phyloP scores from a whole-genome alignment of 2,797 vertebrate genomes.

The Neosilurus mollespiculum region DNA sequence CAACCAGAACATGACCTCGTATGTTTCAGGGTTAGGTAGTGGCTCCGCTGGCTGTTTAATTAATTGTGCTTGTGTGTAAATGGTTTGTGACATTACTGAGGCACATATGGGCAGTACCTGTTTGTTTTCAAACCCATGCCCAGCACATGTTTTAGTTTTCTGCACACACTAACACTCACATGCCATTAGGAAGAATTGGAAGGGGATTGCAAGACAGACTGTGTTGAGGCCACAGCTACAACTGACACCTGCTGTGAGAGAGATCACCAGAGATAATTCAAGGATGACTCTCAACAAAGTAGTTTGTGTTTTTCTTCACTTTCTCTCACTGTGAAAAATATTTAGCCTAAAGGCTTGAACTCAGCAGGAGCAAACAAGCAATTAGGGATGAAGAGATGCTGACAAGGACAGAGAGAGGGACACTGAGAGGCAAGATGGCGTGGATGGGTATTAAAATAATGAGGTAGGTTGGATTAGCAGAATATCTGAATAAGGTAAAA shows the following conservation, averaged over 20 bases:
- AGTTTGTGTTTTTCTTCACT: constrained; percentile 62
- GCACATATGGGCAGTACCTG: constrained; percentile 1
- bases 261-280: constrained; percentile 69
- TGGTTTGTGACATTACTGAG: background rate
- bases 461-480: background rate
- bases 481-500: background rate
- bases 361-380: constrained; percentile 71
- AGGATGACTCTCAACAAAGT: constrained; percentile 50
- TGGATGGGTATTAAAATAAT: constrained; percentile 6
- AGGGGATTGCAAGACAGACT: constrained; percentile 24
- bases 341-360: constrained; percentile 72
- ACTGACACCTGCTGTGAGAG: constrained; percentile 57
- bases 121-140: constrained; percentile 24
- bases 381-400: constrained; percentile 67
- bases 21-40: background rate
- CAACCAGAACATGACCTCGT: background rate
- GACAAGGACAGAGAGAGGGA: constrained; percentile 48
- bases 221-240: constrained; percentile 45
- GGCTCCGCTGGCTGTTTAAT: background rate
- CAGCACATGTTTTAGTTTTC: constrained; percentile 28
- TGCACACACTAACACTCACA: constrained; percentile 39
- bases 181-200: constrained; percentile 42
- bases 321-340: constrained; percentile 66
- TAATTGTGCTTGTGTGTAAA: background rate
- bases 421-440: constrained; percentile 24